Evolutionary conservation across 2,888 invertebrate genomes (phyloP), one percentile per base, ranked within the genome.

Genomic region (Polydrusus tereticollis): DNA sequence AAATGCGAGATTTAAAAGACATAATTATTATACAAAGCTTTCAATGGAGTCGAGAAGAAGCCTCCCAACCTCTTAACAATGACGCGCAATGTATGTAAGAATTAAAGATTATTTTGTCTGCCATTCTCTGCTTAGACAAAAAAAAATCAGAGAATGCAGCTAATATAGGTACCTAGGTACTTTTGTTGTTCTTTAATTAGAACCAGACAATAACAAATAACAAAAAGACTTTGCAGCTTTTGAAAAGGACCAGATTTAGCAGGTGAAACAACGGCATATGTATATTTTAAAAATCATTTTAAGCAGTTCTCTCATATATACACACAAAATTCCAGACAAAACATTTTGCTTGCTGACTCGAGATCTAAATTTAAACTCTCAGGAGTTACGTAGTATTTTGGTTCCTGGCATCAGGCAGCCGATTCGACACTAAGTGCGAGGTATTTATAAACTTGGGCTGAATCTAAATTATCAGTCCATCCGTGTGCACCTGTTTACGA

Each of bases 321-420:
- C 59, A 43, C 26, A 59, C 23, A 14, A 7, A 38, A 43, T 47
- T 52, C 70, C 64, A 70, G 70, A 70, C 70, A 70, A 70, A 70
- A 70, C 70, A 70, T 50, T 33, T 57, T 45, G 58, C 69, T 47
- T 29, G 69, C 69, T 69, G 70, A 70, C 65, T 65, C 36, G 57
- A 16, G 12, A 23, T 64, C 70, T 70, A 70, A 65, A 50, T 23
- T 70, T 70, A 70, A 55, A 70, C 70, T 50, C 23, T 26, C 59
- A 70, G 43, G 43, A 71, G 66, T 66, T 71, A 71, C 65, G 66
- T 66, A 71, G 65, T 66, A 71, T 66, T 71, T 71, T 71, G 66
- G 52, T 60, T 71, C 23, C 62, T 66, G 59, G 70, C 65, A 65
- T 41, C 55, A 36, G 57, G 66, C 66, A 21, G 55, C 67, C 59